These are phyloP conservation scores for Gonocerus acuteangulatus DNA, from an alignment of 2,888 invertebrate species.

Conservation along the genomic window DNA sequence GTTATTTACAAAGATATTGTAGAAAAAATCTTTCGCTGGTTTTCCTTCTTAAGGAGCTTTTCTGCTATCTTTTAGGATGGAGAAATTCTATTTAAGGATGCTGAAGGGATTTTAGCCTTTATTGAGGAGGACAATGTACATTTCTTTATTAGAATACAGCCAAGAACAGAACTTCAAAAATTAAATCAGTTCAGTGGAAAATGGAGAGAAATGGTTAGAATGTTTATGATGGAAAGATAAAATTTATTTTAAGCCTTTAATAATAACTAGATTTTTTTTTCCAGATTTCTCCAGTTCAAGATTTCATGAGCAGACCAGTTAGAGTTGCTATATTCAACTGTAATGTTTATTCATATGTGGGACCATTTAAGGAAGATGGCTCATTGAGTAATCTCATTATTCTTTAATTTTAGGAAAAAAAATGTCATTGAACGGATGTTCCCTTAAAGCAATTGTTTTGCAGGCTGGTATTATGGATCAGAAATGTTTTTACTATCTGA, in stretches of 20 bases:
- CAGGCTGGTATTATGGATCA: conserved; percentile 7
- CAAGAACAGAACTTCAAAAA: background rate
- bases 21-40: too few species aligned
- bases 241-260: background rate
- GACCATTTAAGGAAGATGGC: conserved; percentile 3
- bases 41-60: too few species aligned
- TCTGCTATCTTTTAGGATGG: background rate
- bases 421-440: background rate
- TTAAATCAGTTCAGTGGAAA: background rate
- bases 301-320: conserved; percentile 1
- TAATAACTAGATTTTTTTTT: background rate
- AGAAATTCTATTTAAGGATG: background rate
- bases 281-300: background rate
- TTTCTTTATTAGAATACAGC: background rate
- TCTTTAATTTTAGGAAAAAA: background rate
- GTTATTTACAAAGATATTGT: too few species aligned
- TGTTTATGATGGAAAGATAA: background rate
- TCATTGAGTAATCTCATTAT: conserved; percentile 5
- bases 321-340: conserved; percentile 27
- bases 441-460: conserved; percentile 1
- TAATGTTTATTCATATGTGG: conserved; percentile 9
- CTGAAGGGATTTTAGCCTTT: background rate
- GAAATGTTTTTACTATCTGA: conserved; percentile 15
- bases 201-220: background rate
- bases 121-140: too few species aligned